Conservation (phyloP, 2,888 invertebrate species). For the Ichneumoninae sp. region DNA sequence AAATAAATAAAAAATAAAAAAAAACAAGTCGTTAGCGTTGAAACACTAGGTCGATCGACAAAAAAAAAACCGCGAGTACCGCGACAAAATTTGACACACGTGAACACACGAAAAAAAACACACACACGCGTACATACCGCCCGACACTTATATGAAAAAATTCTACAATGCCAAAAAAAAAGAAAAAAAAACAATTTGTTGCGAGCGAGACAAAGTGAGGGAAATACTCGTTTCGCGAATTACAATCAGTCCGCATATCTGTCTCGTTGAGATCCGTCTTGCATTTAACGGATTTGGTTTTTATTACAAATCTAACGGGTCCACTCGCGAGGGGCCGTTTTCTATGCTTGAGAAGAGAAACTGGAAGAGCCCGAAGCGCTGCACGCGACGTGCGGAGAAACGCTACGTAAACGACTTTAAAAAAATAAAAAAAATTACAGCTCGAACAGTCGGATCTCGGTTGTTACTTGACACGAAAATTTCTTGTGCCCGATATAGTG, state of each 20-base stretch:
- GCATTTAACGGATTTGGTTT: conserved; percentile 56
- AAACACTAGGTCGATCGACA: conserved; percentile 58
- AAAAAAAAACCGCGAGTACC: conserved; percentile 46
- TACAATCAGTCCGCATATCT: conserved; percentile 67
- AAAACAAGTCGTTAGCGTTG: conserved; percentile 61
- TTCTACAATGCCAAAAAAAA: conserved; percentile 61
- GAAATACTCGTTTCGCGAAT: conserved; percentile 55
- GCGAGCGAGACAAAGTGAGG: conserved; percentile 45
- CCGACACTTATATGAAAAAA: conserved; percentile 30
- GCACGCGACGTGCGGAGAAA: not conserved
- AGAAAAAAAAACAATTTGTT: conserved; percentile 44
- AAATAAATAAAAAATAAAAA: conserved; percentile 44
- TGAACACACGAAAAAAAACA: not conserved
- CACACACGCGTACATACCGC: conserved; percentile 5
- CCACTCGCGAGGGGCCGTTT: not conserved
- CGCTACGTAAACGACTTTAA: not conserved
- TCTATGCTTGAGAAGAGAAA: not conserved
- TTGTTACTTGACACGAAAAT: not conserved
- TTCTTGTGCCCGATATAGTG: not conserved
- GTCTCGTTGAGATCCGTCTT: conserved; percentile 53
- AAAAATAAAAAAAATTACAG: not conserved
- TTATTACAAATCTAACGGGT: conserved; percentile 4
- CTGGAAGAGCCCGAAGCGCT: no score
- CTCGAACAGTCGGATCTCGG: not conserved
- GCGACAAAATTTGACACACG: conserved; percentile 57